phyloP scores from a whole-genome alignment of 2,113 vertebrate species.

The Casuarius casuarius region DNA sequence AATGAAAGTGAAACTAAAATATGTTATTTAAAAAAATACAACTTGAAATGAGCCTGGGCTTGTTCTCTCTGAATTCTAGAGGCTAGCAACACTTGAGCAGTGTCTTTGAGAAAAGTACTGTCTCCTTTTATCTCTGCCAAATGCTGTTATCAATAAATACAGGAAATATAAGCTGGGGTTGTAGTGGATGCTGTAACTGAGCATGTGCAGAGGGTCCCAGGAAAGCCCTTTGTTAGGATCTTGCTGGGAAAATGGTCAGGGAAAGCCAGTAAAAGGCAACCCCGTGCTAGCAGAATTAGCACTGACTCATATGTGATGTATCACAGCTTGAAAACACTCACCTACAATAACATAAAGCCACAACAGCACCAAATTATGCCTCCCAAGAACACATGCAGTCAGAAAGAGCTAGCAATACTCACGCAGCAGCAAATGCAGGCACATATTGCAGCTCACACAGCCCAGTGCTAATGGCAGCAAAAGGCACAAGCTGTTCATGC shows the following conservation, averaged over 20 bases:
- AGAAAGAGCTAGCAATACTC: background rate
- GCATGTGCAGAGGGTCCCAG: background rate
- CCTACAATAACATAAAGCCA: background rate
- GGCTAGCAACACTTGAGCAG: background rate
- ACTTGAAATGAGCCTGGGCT: background rate
- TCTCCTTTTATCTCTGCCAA: constrained; percentile 5
- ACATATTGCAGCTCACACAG: accelerated
- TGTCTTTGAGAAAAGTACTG: background rate
- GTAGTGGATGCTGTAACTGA: background rate
- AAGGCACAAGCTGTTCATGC: accelerated
- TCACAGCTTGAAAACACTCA: background rate
- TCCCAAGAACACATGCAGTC: accelerated
- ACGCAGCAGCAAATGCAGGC: background rate
- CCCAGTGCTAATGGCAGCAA: background rate
- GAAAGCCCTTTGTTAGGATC: background rate
- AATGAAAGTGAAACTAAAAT: background rate
- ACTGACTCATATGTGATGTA: background rate
- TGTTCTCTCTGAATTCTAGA: background rate
- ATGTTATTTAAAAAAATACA: constrained; percentile 2
- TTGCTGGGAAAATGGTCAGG: background rate
- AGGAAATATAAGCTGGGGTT: background rate
- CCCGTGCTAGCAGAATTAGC: background rate
- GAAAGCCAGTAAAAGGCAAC: background rate
- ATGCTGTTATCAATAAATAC: background rate
- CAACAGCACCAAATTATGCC: accelerated